Evolutionary conservation across 1,140 invertebrate genomes (phyloP).

Genomic region (Akabosia matsudoensis): DNA sequence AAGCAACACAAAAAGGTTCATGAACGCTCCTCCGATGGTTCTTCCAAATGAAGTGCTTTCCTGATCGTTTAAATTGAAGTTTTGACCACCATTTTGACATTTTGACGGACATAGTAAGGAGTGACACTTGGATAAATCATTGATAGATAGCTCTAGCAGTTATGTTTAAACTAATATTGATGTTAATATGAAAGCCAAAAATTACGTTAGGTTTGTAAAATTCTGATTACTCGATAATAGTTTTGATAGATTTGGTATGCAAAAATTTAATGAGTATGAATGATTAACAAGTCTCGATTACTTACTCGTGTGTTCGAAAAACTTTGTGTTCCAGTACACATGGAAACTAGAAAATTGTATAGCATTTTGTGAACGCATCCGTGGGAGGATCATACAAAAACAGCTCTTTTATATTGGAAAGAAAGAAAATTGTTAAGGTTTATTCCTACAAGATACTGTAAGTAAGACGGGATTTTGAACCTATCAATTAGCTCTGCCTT

Average conservation of each 20-base stretch:
- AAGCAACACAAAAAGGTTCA: conserved; percentile 18
- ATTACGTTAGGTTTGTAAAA: neutral
- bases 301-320: too few relatives aligned
- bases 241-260: neutral
- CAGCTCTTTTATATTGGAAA: neutral
- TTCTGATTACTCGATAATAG: neutral
- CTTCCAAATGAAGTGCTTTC: conserved; percentile 10
- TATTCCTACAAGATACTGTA: neutral
- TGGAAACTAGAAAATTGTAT: too few relatives aligned
- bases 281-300: too few relatives aligned
- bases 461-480: neutral
- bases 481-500: neutral
- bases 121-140: neutral
- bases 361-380: too few relatives aligned
- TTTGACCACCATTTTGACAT: neutral
- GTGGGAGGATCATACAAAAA: too few relatives aligned
- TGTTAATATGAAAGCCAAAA: neutral
- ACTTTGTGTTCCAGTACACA: too few relatives aligned
- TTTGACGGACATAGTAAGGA: neutral
- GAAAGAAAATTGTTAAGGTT: neutral
- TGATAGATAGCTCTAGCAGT: neutral
- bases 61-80: neutral
- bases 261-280: too few relatives aligned
- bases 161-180: neutral
- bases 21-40: neutral